phyloP scores from a whole-genome alignment of 2,113 vertebrate genomes.

The Periophthalmus modestus region DNA sequence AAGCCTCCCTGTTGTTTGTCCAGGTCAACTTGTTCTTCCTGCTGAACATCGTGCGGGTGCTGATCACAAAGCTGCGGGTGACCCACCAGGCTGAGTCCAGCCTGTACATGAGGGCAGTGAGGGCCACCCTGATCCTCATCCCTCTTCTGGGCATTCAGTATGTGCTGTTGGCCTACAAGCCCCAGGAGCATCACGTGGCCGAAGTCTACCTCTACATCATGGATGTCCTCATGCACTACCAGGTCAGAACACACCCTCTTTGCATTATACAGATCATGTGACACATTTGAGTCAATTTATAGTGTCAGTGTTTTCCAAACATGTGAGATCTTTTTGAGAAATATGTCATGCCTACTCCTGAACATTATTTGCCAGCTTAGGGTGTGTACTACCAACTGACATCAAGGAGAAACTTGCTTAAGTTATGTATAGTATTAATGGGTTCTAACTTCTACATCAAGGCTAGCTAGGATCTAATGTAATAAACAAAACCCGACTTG shows the following conservation, averaged over 20 bases:
- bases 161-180: slow-evolving; percentile 89
- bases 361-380: too few relatives aligned
- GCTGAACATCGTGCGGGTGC: slow-evolving; percentile 93
- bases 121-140: slow-evolving; percentile 94
- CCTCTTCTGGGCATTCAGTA: slow-evolving; percentile 94
- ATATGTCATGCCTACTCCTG: too few relatives aligned
- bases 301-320: too few relatives aligned
- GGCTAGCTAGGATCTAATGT: too few relatives aligned
- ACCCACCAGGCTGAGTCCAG: slow-evolving; percentile 95
- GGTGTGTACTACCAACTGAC: too few relatives aligned
- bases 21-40: slow-evolving; percentile 98
- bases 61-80: slow-evolving; percentile 95
- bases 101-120: slow-evolving; percentile 96
- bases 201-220: slow-evolving; percentile 91
- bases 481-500: too few relatives aligned
- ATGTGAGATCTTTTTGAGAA: too few relatives aligned
- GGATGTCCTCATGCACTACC: slow-evolving; percentile 92
- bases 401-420: too few relatives aligned
- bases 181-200: slow-evolving; percentile 77
- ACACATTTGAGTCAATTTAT: too few relatives aligned
- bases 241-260: slow-evolving; percentile 75
- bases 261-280: too few relatives aligned
- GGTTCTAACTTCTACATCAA: too few relatives aligned
- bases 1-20: neutral
- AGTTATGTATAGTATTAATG: too few relatives aligned